These are phyloP conservation scores for Neocrepidodera transversa DNA, from an alignment of 2,888 invertebrate species.

Conservation along the genomic window DNA sequence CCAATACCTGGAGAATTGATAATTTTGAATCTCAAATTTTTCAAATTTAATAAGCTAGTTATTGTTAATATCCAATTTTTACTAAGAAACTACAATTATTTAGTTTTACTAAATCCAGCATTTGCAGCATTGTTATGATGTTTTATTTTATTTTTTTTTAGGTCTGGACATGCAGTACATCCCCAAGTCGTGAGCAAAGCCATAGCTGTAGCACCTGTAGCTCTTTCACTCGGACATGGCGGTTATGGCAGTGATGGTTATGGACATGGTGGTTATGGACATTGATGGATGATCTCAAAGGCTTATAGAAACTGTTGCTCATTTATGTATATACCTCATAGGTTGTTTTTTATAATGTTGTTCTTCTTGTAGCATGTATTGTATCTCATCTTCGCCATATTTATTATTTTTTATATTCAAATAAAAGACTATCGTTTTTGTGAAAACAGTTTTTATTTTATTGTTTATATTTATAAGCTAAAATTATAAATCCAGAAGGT, in stretches of 20 bases:
- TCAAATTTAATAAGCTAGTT: too few relatives aligned
- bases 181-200: conserved; percentile 48
- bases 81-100: too few relatives aligned
- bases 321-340: conserved; percentile 43
- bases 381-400: conserved; percentile 38
- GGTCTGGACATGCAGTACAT: conserved; percentile 43
- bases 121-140: too few relatives aligned
- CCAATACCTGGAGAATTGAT: too few relatives aligned
- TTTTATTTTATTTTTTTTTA: background rate
- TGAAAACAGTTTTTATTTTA: conserved; percentile 5
- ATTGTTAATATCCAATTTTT: too few relatives aligned
- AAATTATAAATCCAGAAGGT: background rate
- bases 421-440: conserved; percentile 37
- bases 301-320: conserved; percentile 32
- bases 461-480: background rate
- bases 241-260: conserved; percentile 25
- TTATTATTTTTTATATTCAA: conserved; percentile 38
- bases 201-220: conserved; percentile 36
- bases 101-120: too few relatives aligned
- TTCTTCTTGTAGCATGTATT: conserved; percentile 31
- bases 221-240: conserved; percentile 30
- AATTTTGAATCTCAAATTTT: too few relatives aligned
- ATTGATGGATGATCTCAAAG: conserved; percentile 30
- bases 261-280: conserved; percentile 27
- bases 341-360: conserved; percentile 34